Evolutionary conservation across 1,140 invertebrate genomes (phyloP), one percentile per base, ranked within the genome.

Genomic region (Zeugodacus cucurbitae): DNA sequence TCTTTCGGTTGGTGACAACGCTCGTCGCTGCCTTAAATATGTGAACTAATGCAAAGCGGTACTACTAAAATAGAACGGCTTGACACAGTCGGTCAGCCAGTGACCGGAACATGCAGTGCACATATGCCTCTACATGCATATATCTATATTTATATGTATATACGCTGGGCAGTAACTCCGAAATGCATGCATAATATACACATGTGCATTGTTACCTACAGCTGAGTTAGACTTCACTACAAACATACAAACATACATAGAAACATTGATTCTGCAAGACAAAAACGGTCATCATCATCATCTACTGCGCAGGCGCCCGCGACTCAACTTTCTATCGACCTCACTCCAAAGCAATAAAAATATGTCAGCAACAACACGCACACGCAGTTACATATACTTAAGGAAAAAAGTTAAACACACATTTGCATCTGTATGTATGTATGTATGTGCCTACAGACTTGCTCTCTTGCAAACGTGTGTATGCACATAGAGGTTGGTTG

Each of bases 201-300:
- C 22, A 82, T 48, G 41, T 82, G n/a, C 14, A 22, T 3, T 8
- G 32, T 82, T 82, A 82, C 74, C 74, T 82, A 82, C 74, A 82
- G 34, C 74, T 26, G 41, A 82, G 74, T 14, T 82, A 17, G 10
- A 29, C 29, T 26, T n/a, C 17, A 4, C 10, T 48, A 82, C 41
- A 22, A 6, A 22, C 32, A 14, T 6, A 78, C 74, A 44, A 44
- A 78, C 85, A 34, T 86, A n/a, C 1, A 26, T 17, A 54, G 0
- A 26, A 26, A n/a, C 58, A 26, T 62, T n/a, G 58, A 2, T 78
- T 6, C 11, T 44, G 22, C 11, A 58, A 59, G 57, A 58, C 54
- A 87, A 87, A 87, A 34, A 87, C 54, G 86, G 54, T 87, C 86
- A 64, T 64, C 86, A 59, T 87, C 86, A 64, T 64, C 86, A 59